Percentiles rank a stretch among this genome's conserved stretches.
Conservation (phyloP, 2,797 vertebrate genomes). For the Silurus aristotelis region DNA sequence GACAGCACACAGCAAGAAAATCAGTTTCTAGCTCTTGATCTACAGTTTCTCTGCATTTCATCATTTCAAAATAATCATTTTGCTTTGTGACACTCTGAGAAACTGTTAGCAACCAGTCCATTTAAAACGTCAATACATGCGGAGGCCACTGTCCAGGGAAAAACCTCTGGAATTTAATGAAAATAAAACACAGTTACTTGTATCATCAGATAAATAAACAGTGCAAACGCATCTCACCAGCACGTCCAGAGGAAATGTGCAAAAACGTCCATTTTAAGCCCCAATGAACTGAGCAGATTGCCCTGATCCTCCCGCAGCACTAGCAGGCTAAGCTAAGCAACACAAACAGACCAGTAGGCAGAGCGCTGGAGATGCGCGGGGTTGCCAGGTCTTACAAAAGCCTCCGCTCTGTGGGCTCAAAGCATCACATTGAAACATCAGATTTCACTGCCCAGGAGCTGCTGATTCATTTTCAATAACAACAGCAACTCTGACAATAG, state of each 20-base stretch:
- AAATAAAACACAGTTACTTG: conserved; percentile 11
- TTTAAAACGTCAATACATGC: not conserved
- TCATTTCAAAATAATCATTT: not conserved
- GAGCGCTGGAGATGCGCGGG: not conserved
- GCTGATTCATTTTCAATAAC: too few relatives aligned
- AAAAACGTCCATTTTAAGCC: conserved; percentile 34
- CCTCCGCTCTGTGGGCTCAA: not conserved
- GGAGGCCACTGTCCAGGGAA: not conserved
- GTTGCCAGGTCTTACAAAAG: not conserved
- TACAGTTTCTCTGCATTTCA: not conserved
- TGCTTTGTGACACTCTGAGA: not conserved
- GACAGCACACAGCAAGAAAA: not conserved
- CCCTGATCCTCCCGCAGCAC: conserved; percentile 4
- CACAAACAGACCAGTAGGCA: conserved; percentile 4
- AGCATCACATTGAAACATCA: too few relatives aligned
- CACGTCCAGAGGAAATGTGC: not conserved
- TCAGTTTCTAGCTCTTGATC: not conserved
- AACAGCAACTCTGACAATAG: too few relatives aligned
- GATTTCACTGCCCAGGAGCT: too few relatives aligned
- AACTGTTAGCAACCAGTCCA: not conserved
- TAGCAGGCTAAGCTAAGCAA: conserved; percentile 40
- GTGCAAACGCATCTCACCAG: conserved; percentile 26
- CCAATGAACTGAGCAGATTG: conserved; percentile 5
- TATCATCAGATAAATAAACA: not conserved
- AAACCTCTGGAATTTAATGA: not conserved